Conservation (phyloP, 2,113 vertebrate species). For the Morone chrysops region DNA sequence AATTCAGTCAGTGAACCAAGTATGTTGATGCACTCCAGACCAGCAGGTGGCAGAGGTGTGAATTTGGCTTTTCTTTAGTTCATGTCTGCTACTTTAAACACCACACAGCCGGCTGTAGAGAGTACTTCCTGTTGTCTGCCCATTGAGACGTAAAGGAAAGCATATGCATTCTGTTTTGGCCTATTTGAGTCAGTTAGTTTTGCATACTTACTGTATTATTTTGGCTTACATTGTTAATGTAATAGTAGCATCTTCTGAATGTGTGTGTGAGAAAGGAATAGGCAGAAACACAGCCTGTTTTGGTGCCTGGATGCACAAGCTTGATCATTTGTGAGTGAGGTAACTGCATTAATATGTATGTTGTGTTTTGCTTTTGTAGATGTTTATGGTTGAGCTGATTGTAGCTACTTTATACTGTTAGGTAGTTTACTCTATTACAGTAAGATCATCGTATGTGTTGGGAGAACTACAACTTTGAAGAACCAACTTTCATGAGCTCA, state of each 20-base stretch:
- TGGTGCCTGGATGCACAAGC: background rate
- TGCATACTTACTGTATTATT: background rate
- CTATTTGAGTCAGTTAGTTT: background rate
- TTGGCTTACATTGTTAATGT: background rate
- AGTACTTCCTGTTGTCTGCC: slow-evolving; percentile 14
- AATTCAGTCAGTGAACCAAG: no score
- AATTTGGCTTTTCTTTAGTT: no score
- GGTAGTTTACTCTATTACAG: no score
- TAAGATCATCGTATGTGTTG: no score
- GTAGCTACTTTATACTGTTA: no score
- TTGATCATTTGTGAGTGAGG: background rate
- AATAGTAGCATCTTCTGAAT: background rate
- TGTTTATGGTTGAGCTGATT: no score
- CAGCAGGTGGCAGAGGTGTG: slow-evolving; percentile 32
- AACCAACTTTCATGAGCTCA: no score
- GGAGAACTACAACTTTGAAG: no score
- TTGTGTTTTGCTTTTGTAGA: no score
- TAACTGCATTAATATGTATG: background rate
- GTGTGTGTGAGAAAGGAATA: background rate
- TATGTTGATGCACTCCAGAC: slow-evolving; percentile 16
- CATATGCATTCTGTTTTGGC: background rate
- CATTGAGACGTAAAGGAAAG: background rate
- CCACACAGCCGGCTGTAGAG: background rate
- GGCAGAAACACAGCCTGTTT: background rate
- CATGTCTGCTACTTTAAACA: slow-evolving; percentile 3